phyloP scores from a whole-genome alignment of 2,888 invertebrate genomes.

The Scrobipalpa costella region DNA sequence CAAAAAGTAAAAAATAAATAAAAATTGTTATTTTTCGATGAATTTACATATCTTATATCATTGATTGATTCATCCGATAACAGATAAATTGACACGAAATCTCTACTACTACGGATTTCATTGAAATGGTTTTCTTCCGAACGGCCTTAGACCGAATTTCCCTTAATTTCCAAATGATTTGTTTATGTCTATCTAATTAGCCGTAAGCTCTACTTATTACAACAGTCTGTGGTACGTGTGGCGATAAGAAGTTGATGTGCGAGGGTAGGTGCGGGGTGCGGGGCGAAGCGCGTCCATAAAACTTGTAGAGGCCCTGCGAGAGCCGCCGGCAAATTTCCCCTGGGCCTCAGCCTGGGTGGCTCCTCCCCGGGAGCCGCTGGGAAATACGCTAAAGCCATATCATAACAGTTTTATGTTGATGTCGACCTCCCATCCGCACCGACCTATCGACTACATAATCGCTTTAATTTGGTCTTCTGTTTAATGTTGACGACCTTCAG shows the following conservation, averaged over 20 bases:
- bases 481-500: not conserved
- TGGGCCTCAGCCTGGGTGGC: slow-evolving; percentile 65
- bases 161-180: not conserved
- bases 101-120: slow-evolving; percentile 7
- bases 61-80: not conserved
- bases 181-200: not conserved
- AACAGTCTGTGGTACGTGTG: slow-evolving; percentile 19
- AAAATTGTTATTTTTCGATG: not conserved
- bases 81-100: slow-evolving; percentile 2
- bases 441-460: slow-evolving; percentile 53
- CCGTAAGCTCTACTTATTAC: not conserved
- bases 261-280: slow-evolving; percentile 44
- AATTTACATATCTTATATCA: not conserved
- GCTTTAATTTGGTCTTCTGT: slow-evolving; percentile 45
- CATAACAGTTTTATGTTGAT: slow-evolving; percentile 81
- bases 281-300: slow-evolving; percentile 76
- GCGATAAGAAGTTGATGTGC: slow-evolving; percentile 65
- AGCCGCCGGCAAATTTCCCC: slow-evolving; percentile 78
- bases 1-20: not conserved
- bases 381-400: slow-evolving; percentile 80
- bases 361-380: slow-evolving; percentile 65
- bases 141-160: not conserved
- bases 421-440: slow-evolving; percentile 68
- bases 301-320: slow-evolving; percentile 78
- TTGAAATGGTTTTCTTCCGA: not conserved